These are phyloP conservation scores for Pollenia griseotomentosa DNA, from an alignment of 2,888 invertebrate genomes.

Conservation along the genomic window DNA sequence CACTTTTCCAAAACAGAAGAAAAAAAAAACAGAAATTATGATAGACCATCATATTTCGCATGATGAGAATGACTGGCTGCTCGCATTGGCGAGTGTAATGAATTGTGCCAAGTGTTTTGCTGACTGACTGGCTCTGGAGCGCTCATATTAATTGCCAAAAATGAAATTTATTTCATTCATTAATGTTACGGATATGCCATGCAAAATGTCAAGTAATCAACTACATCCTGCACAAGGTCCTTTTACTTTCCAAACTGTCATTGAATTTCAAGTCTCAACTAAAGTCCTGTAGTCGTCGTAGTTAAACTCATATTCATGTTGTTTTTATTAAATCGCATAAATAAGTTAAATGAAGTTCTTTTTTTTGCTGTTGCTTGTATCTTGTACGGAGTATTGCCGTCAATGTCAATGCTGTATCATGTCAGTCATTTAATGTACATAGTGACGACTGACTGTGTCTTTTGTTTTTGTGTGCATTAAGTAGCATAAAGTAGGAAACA, in stretches of 20 bases:
- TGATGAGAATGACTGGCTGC: slow-evolving; percentile 53
- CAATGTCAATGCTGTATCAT: slow-evolving; percentile 63
- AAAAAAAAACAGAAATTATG: slow-evolving; percentile 54
- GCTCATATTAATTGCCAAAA: slow-evolving; percentile 81
- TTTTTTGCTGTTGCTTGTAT: slow-evolving; percentile 23
- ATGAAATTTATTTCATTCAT: slow-evolving; percentile 83
- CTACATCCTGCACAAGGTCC: slow-evolving; percentile 80
- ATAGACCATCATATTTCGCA: slow-evolving; percentile 67
- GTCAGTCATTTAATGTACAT: slow-evolving; percentile 49
- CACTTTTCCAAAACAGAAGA: neutral
- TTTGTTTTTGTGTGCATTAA: slow-evolving; percentile 40
- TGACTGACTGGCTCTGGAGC: slow-evolving; percentile 15
- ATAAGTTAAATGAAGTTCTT: slow-evolving; percentile 67
- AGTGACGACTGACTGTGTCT: slow-evolving; percentile 31
- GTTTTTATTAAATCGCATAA: slow-evolving; percentile 71
- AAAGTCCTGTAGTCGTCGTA: slow-evolving; percentile 21
- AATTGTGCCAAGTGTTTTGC: slow-evolving; percentile 53
- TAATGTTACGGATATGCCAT: slow-evolving; percentile 79
- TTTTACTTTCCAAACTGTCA: slow-evolving; percentile 61
- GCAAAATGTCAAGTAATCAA: slow-evolving; percentile 83
- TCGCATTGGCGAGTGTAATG: slow-evolving; percentile 66
- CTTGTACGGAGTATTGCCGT: neutral
- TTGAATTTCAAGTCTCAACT: slow-evolving; percentile 59
- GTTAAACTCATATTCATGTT: slow-evolving; percentile 58
- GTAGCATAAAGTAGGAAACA: slow-evolving; percentile 56